Conservation (phyloP, 2,113 vertebrate genomes). For the Entelurus aequoreus region DNA sequence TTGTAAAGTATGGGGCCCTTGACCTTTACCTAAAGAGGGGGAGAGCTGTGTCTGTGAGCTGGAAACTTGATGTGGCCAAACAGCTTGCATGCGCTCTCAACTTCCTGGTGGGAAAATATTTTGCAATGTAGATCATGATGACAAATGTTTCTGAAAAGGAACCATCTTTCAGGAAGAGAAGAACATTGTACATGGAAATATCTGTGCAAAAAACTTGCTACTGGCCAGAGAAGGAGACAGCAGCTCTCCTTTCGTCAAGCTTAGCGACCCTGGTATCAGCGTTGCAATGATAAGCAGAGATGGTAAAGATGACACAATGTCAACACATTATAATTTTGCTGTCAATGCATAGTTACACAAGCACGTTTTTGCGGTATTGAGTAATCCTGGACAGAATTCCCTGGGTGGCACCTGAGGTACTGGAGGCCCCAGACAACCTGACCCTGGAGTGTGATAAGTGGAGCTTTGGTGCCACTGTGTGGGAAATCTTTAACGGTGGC, state of each 20-base stretch:
- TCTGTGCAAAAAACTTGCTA: conserved; percentile 89
- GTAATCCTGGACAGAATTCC: conserved; percentile 87
- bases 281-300: conserved; percentile 69
- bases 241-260: conserved; percentile 86
- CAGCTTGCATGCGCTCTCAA: conserved; percentile 88
- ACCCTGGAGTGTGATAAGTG: conserved; percentile 84
- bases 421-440: conserved; percentile 52
- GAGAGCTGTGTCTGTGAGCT: conserved; percentile 79
- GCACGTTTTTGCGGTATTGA: conserved; percentile 37
- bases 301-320: conserved; percentile 26
- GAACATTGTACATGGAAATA: conserved; percentile 84
- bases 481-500: conserved; percentile 89
- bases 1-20: conserved; percentile 79
- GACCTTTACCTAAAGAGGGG: conserved; percentile 84
- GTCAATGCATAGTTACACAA: neutral
- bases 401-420: conserved; percentile 87
- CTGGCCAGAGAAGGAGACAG: conserved; percentile 82
- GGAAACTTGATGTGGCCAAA: conserved; percentile 90
- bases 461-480: conserved; percentile 88
- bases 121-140: conserved; percentile 2
- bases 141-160: neutral
- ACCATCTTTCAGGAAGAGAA: conserved; percentile 78
- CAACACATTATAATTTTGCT: neutral
- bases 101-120: conserved; percentile 80
- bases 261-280: conserved; percentile 87